Percentiles rank a stretch among this genome's conserved stretches.
Evolutionary conservation across 2,888 invertebrate genomes (phyloP).

Genomic region (Tricholauxania praeusta): DNA sequence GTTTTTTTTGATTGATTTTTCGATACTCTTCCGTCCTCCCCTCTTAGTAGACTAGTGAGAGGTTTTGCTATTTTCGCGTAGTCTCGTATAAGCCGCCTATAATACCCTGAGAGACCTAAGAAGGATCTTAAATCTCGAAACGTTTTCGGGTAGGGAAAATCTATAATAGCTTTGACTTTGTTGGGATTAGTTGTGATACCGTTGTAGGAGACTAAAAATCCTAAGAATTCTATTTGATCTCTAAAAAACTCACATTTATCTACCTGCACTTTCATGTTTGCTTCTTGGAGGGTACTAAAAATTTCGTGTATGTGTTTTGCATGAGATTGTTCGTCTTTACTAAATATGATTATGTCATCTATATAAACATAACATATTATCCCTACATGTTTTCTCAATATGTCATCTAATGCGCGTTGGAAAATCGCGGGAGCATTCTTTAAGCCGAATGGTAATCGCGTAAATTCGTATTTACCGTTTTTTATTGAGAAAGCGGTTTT

Average conservation of each 20-base stretch:
- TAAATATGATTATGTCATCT: conserved; percentile 39
- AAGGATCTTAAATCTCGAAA: conserved; percentile 35
- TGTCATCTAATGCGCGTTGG: conserved; percentile 37
- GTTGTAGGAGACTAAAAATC: conserved; percentile 13
- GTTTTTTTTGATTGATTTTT: conserved; percentile 28
- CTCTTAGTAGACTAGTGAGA: conserved; percentile 36
- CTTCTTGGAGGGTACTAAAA: conserved; percentile 27
- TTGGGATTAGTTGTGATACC: conserved; percentile 32
- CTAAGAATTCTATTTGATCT: conserved; percentile 25
- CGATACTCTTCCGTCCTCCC: conserved; percentile 32
- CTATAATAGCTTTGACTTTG: conserved; percentile 32
- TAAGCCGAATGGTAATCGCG: conserved; percentile 39
- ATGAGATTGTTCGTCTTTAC: conserved; percentile 34
- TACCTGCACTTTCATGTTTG: conserved; percentile 38
- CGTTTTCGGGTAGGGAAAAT: conserved; percentile 27
- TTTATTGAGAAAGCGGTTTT: conserved; percentile 36
- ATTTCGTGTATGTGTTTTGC: conserved; percentile 23
- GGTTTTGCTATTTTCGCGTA: conserved; percentile 37
- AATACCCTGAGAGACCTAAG: conserved; percentile 35
- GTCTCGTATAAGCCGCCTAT: conserved; percentile 31
- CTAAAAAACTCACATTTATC: conserved; percentile 34
- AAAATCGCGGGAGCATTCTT: conserved; percentile 42
- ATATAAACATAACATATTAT: conserved; percentile 37
- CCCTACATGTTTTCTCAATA: neutral
- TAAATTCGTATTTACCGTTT: conserved; percentile 37